A percentile compares a stretch with the other conserved stretches of the same genome.
Conservation (phyloP, 2,797 vertebrate genomes). For the Gymnothorax reevesii region DNA sequence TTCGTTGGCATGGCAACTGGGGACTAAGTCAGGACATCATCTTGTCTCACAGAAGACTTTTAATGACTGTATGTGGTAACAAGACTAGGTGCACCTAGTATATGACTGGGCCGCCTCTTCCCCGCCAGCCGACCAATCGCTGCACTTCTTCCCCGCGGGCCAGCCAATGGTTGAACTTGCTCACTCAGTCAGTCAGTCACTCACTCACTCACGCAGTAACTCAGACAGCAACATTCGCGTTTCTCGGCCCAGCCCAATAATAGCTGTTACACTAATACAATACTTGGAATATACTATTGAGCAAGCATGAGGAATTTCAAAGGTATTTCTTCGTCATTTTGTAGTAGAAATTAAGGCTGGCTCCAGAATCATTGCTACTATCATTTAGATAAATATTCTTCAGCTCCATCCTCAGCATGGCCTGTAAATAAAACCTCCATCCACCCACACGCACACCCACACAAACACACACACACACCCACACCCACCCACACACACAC, state of each 20-base stretch:
- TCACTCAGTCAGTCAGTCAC: too few species aligned
- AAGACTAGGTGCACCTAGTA: too few species aligned
- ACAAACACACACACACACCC: conserved; percentile 16
- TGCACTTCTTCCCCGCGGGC: too few species aligned
- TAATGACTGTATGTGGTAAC: too few species aligned
- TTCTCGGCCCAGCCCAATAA: background rate
- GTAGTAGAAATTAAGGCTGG: background rate
- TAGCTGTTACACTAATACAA: background rate
- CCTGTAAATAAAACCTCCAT: conserved; percentile 24
- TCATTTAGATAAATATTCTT: background rate
- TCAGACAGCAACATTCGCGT: too few species aligned
- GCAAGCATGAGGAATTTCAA: background rate
- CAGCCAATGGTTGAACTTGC: too few species aligned
- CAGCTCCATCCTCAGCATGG: background rate
- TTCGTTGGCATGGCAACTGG: background rate
- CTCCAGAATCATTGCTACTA: background rate
- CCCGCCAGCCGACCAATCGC: too few species aligned
- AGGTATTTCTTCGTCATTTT: background rate
- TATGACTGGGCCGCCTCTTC: too few species aligned
- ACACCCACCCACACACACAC: conserved; percentile 15
- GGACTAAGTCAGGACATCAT: background rate
- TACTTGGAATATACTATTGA: background rate
- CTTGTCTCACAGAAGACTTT: background rate
- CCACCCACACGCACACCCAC: conserved; percentile 20
- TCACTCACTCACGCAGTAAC: too few species aligned